Conservation (phyloP, 1,140 invertebrate genomes). For the Ruditapes philippinarum region DNA sequence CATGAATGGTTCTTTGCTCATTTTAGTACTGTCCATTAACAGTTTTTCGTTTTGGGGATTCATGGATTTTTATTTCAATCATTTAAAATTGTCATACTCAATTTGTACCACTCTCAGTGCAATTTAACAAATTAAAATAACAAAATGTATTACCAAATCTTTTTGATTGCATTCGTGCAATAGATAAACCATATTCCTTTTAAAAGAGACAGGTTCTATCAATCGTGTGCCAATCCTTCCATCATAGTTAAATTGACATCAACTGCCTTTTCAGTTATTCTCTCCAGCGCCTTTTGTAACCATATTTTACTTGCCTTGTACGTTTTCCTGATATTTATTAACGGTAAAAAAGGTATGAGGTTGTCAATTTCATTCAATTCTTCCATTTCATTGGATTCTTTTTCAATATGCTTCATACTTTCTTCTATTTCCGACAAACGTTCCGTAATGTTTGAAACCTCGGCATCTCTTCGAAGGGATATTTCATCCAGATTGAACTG, state of each 20-base stretch:
- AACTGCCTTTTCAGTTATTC: neutral
- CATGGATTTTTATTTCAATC: too few species aligned
- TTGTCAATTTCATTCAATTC: neutral
- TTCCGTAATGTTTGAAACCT: neutral
- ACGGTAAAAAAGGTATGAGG: neutral
- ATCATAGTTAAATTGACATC: neutral
- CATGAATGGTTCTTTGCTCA: too few species aligned
- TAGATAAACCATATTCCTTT: too few species aligned
- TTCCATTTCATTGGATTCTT: neutral
- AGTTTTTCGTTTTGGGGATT: too few species aligned
- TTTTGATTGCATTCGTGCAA: too few species aligned
- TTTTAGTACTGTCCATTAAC: too few species aligned
- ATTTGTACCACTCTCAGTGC: too few species aligned
- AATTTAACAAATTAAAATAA: too few species aligned
- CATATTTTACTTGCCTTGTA: neutral
- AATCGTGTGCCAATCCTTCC: too few species aligned
- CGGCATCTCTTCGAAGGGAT: neutral
- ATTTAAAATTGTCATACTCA: too few species aligned
- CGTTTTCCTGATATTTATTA: neutral
- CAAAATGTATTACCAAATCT: too few species aligned
- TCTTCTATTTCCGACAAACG: neutral
- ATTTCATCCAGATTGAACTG: neutral
- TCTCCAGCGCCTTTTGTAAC: neutral
- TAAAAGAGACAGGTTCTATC: too few species aligned
- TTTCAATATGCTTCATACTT: neutral